A percentile compares a stretch with the other conserved stretches of the same genome.
Evolutionary conservation across 2,797 vertebrate species (phyloP).

Genomic region (Linurgus olivaceus): DNA sequence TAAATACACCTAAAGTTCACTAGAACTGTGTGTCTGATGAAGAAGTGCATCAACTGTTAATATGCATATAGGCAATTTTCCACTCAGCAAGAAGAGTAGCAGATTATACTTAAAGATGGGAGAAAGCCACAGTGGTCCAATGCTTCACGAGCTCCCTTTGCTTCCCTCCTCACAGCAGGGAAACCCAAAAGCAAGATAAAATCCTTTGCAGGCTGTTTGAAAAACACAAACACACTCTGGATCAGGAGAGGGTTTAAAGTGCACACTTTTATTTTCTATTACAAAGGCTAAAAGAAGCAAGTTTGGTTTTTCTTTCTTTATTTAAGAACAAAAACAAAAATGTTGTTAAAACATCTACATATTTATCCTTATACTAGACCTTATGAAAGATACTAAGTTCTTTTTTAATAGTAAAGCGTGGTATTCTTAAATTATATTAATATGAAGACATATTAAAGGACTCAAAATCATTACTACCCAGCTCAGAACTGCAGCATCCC

Average conservation of each 20-base stretch:
- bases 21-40: not conserved
- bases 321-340: conserved; percentile 78
- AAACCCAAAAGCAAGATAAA: not conserved
- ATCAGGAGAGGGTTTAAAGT: conserved; percentile 69
- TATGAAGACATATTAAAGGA: conserved; percentile 78
- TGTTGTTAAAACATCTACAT: conserved; percentile 82
- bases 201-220: not conserved
- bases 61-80: not conserved
- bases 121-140: not conserved
- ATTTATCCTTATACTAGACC: conserved; percentile 81
- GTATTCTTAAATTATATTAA: conserved; percentile 83
- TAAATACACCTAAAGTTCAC: not conserved
- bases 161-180: not conserved
- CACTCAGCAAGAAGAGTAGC: not conserved
- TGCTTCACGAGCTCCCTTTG: not conserved
- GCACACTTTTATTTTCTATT: conserved; percentile 78
- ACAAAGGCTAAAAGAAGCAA: conserved; percentile 79
- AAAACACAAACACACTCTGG: conserved; percentile 15
- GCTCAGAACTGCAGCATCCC: conserved; percentile 74
- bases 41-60: not conserved
- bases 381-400: conserved; percentile 76
- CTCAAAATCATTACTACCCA: conserved; percentile 68
- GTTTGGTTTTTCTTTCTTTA: conserved; percentile 67
- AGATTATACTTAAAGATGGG: not conserved
- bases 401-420: conserved; percentile 83